These are phyloP conservation scores for Fulica atra DNA, from an alignment of 2,113 vertebrate species.

Conservation along the genomic window DNA sequence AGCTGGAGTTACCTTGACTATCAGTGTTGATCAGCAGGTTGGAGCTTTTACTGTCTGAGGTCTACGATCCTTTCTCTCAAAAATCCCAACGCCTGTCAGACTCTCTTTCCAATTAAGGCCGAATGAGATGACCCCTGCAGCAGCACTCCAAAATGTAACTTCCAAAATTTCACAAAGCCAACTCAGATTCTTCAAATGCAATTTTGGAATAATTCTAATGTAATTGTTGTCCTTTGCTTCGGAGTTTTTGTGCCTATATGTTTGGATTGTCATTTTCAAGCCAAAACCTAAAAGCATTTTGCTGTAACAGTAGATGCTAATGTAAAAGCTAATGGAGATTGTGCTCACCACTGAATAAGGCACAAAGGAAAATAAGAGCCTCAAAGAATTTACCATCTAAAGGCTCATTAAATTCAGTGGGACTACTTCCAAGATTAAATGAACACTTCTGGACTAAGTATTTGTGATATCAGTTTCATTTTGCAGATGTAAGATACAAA, in stretches of 20 bases:
- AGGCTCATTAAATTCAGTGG: conserved; percentile 48
- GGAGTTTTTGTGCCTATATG: neutral
- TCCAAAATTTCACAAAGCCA: conserved; percentile 2
- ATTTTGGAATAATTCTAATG: conserved; percentile 11
- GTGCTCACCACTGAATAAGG: conserved; percentile 12
- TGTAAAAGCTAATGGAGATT: conserved; percentile 30
- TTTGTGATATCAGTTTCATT: conserved; percentile 50
- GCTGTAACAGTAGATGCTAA: conserved; percentile 45
- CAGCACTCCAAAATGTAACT: neutral
- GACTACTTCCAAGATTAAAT: conserved; percentile 57
- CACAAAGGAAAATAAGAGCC: conserved; percentile 20
- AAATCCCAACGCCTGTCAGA: neutral
- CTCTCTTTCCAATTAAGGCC: neutral
- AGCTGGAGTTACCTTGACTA: neutral
- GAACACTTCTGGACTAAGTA: conserved; percentile 34
- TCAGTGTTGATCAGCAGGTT: neutral
- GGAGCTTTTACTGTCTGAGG: neutral
- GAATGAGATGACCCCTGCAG: neutral
- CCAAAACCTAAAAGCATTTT: conserved; percentile 56
- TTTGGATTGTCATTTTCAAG: conserved; percentile 25
- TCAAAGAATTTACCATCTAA: conserved; percentile 34
- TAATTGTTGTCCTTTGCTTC: neutral
- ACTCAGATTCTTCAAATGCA: neutral
- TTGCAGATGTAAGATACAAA: neutral
- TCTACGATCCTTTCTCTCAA: neutral